Evolutionary conservation across 2,797 vertebrate species (phyloP).

Genomic region (Ctenochaetus hawaiiensis): DNA sequence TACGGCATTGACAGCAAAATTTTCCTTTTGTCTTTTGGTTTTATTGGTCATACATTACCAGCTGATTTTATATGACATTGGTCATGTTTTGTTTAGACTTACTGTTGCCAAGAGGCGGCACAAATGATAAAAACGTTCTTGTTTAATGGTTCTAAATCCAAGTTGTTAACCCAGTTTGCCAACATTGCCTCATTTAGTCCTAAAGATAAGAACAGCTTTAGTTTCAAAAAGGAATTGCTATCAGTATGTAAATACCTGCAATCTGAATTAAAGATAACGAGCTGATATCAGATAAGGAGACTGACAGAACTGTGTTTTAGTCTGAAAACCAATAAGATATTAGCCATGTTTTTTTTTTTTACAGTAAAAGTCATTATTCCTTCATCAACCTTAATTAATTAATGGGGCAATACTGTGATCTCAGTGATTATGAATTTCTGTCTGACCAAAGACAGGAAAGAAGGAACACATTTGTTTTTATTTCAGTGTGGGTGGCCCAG

Average conservation of each 20-base stretch:
- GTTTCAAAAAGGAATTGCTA: too few relatives aligned
- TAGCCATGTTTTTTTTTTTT: background rate
- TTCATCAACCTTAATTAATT: background rate
- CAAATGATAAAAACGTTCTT: slow-evolving; percentile 4
- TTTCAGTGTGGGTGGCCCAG: background rate
- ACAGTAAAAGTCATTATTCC: background rate
- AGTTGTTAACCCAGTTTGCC: background rate
- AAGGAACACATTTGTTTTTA: background rate
- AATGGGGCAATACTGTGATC: background rate
- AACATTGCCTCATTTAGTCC: background rate
- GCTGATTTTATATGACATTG: background rate
- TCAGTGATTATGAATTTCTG: background rate
- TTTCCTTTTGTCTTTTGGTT: background rate
- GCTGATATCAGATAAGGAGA: background rate
- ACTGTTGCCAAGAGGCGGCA: slow-evolving; percentile 1
- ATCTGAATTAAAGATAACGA: background rate
- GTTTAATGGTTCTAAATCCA: background rate
- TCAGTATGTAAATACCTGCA: background rate
- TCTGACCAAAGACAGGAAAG: background rate
- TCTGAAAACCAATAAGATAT: background rate
- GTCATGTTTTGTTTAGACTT: slow-evolving; percentile 20
- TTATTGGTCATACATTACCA: background rate
- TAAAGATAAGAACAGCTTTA: background rate
- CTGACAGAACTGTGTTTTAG: background rate
- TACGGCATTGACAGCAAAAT: background rate